Percentiles rank a stretch among this genome's conserved stretches.
Conservation (phyloP, 2,797 vertebrate genomes). For the Typhlichthys eigenmanni region DNA sequence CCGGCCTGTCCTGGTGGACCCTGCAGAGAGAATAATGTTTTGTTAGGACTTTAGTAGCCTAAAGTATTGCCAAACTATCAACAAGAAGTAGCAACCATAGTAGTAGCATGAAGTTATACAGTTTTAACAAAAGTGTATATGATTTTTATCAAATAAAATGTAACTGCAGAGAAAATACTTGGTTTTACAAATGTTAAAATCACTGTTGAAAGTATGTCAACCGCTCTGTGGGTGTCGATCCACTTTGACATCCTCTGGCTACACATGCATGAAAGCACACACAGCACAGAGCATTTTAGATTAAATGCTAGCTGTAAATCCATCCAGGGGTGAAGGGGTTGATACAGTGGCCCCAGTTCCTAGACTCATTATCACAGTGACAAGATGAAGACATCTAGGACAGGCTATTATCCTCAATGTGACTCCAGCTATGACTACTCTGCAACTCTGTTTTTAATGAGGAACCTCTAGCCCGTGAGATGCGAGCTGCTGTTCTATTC, state of each 20-base stretch:
- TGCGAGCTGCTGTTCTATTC: slow-evolving; percentile 50
- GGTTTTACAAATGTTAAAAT: too few relatives aligned
- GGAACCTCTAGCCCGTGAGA: slow-evolving; percentile 56
- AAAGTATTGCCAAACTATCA: slow-evolving; percentile 8
- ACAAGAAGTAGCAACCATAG: background rate
- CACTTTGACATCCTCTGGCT: slow-evolving; percentile 9
- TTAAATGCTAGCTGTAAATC: slow-evolving; percentile 40
- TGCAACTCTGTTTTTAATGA: slow-evolving; percentile 55
- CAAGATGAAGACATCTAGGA: slow-evolving; percentile 68
- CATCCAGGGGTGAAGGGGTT: slow-evolving; percentile 42
- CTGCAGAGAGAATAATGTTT: slow-evolving; percentile 68
- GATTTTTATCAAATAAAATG: too few relatives aligned
- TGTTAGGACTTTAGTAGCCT: slow-evolving; percentile 9
- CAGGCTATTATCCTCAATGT: slow-evolving; percentile 70
- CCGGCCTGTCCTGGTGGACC: slow-evolving; percentile 89
- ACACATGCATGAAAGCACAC: too few relatives aligned
- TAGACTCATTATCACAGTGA: slow-evolving; percentile 60
- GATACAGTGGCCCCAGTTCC: slow-evolving; percentile 43
- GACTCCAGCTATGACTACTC: slow-evolving; percentile 49
- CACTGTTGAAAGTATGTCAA: too few relatives aligned
- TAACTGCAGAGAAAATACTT: too few relatives aligned
- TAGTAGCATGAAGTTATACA: too few relatives aligned
- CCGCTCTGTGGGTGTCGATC: too few relatives aligned
- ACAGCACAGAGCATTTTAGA: too few relatives aligned
- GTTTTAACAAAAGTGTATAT: too few relatives aligned